Conservation (phyloP, 2,797 vertebrate species). For the Poecilia gillii region DNA sequence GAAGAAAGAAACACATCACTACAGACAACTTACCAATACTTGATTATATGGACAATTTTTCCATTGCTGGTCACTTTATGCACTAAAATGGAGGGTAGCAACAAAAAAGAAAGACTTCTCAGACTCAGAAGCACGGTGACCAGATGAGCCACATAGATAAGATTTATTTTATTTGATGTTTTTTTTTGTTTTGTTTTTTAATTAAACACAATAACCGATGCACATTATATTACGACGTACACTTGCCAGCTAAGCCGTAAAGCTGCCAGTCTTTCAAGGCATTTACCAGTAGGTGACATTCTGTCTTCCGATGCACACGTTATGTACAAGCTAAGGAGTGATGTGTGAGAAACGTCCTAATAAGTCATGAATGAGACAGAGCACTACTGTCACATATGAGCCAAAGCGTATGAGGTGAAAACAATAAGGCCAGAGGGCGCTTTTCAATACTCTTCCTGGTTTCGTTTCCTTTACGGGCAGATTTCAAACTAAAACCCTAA, state of each 20-base stretch:
- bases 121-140: conserved; percentile 60
- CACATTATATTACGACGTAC: conserved; percentile 76
- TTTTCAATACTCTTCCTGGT: conserved; percentile 44
- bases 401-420: conserved; percentile 71
- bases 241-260: conserved; percentile 65
- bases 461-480: conserved; percentile 25
- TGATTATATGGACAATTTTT: not conserved
- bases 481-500: conserved; percentile 34
- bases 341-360: conserved; percentile 57
- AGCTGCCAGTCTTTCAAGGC: conserved; percentile 67
- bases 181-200: conserved; percentile 67
- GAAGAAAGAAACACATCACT: conserved; percentile 11
- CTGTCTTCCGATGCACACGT: conserved; percentile 70
- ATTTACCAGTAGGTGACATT: conserved; percentile 71
- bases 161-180: conserved; percentile 60
- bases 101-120: conserved; percentile 6
- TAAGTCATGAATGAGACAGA: conserved; percentile 75
- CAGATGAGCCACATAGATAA: conserved; percentile 65
- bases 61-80: not conserved
- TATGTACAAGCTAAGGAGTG: conserved; percentile 78
- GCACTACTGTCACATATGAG: conserved; percentile 75
- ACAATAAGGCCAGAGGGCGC: conserved; percentile 49
- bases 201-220: conserved; percentile 79
- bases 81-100: not conserved
- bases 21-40: not conserved